Percentiles rank a stretch among this genome's conserved stretches.
Evolutionary conservation across 2,113 vertebrate species (phyloP).

Genomic region (Chunga burmeisteri): DNA sequence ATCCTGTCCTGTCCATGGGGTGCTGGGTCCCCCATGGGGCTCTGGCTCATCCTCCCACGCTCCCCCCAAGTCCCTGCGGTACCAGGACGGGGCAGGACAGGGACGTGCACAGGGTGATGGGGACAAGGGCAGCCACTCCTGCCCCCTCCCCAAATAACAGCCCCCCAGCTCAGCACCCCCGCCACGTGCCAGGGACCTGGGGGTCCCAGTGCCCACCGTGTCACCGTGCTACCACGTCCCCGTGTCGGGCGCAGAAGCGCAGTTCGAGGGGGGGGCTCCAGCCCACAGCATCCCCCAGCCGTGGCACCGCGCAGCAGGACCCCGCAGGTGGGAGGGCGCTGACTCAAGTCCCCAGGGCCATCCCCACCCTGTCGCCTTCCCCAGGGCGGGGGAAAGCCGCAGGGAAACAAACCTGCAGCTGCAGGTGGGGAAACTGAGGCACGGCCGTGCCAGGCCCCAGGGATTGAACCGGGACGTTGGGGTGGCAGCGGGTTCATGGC

Average conservation of each 20-base stretch:
- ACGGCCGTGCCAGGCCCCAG: fast-evolving
- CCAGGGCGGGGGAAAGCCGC: background rate
- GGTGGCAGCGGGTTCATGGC: background rate
- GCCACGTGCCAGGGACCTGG: background rate
- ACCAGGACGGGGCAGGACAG: background rate
- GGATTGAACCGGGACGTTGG: fast-evolving
- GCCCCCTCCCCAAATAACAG: background rate
- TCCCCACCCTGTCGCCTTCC: background rate
- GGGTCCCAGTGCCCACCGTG: background rate
- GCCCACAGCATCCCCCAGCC: background rate
- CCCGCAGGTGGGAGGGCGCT: background rate
- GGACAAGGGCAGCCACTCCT: fast-evolving
- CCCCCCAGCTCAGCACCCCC: background rate
- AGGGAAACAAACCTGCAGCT: background rate
- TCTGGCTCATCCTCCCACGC: background rate
- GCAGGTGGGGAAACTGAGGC: slow-evolving; percentile 18
- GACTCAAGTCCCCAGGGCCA: background rate
- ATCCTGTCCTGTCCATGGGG: background rate
- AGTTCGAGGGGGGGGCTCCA: background rate
- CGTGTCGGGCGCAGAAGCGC: background rate
- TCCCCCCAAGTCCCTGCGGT: fast-evolving
- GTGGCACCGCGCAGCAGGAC: fast-evolving
- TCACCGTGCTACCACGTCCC: background rate
- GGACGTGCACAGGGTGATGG: background rate
- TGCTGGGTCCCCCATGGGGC: fast-evolving